phyloP scores from a whole-genome alignment of 2,888 invertebrate species.

The Heterodera filipjevi region DNA sequence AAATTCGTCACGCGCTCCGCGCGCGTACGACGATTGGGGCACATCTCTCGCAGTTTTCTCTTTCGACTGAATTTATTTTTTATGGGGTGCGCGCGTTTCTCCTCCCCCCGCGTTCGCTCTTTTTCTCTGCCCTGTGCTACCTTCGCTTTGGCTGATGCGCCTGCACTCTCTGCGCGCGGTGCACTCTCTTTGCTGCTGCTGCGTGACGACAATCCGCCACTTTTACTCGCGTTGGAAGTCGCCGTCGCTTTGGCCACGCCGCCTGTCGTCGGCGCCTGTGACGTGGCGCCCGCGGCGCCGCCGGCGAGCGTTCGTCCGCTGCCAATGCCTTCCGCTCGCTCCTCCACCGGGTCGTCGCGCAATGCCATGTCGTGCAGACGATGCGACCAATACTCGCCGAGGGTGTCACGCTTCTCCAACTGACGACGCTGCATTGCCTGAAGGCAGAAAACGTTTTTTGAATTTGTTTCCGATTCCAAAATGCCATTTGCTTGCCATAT shows the following conservation, averaged over 20 bases:
- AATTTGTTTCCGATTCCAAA: no score
- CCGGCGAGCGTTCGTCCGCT: not conserved
- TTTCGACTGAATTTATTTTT: not conserved
- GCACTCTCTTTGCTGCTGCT: constrained; percentile 12
- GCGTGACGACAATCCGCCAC: constrained; percentile 6
- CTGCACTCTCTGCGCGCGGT: constrained; percentile 3
- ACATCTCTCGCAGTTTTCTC: constrained; percentile 19
- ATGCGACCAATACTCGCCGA: constrained; percentile 63
- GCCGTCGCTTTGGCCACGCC: not conserved
- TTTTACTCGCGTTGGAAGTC: not conserved
- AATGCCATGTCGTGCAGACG: constrained; percentile 61
- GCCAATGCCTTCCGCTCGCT: constrained; percentile 12
- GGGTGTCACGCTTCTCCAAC: constrained; percentile 56
- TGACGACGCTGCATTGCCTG: constrained; percentile 38
- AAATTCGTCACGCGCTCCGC: constrained; percentile 39
- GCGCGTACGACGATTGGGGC: constrained; percentile 11
- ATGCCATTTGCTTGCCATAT: constrained; percentile 46
- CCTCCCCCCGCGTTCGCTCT: not conserved
- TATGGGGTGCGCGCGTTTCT: not conserved
- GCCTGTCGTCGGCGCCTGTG: constrained; percentile 16
- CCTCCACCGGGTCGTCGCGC: constrained; percentile 58
- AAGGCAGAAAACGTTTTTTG: not conserved
- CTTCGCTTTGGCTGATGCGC: not conserved
- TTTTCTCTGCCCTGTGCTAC: constrained; percentile 11
- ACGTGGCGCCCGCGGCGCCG: not conserved